Conservation (phyloP, 2,888 invertebrate genomes). For the Melanotus villosus region DNA sequence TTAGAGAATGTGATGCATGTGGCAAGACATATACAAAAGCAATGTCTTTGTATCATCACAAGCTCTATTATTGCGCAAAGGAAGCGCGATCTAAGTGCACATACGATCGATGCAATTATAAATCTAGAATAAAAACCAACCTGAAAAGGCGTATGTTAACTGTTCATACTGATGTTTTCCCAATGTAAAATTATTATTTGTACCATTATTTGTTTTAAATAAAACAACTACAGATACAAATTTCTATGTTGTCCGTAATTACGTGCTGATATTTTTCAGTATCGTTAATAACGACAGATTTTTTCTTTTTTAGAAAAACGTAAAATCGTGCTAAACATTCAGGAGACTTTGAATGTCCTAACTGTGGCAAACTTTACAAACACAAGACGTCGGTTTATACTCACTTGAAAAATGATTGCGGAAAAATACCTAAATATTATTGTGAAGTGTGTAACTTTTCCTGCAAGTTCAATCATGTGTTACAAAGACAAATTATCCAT, state of each 20-base stretch:
- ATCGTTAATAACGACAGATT: no score
- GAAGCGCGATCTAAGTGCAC: constrained; percentile 57
- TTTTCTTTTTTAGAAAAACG: neutral
- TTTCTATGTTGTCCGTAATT: no score
- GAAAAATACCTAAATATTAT: neutral
- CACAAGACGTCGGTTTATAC: neutral
- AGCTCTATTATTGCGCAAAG: constrained; percentile 54
- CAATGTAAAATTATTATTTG: neutral
- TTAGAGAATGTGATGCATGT: constrained; percentile 1
- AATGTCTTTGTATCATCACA: constrained; percentile 36
- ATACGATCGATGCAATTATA: constrained; percentile 29
- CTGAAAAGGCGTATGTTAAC: neutral
- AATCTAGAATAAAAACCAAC: constrained; percentile 17
- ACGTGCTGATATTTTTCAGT: no score
- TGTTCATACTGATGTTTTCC: neutral
- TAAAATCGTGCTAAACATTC: neutral
- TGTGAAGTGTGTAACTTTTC: constrained; percentile 15
- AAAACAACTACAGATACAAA: neutral
- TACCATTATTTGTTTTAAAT: neutral
- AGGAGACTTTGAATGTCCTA: constrained; percentile 9
- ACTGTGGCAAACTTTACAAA: constrained; percentile 7
- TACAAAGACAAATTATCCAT: constrained; percentile 11
- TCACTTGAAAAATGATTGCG: constrained; percentile 20
- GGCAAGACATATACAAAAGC: constrained; percentile 16
- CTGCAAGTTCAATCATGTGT: constrained; percentile 17